phyloP scores from a whole-genome alignment of 2,113 vertebrate species.

The Chlorodrepanis virens region DNA sequence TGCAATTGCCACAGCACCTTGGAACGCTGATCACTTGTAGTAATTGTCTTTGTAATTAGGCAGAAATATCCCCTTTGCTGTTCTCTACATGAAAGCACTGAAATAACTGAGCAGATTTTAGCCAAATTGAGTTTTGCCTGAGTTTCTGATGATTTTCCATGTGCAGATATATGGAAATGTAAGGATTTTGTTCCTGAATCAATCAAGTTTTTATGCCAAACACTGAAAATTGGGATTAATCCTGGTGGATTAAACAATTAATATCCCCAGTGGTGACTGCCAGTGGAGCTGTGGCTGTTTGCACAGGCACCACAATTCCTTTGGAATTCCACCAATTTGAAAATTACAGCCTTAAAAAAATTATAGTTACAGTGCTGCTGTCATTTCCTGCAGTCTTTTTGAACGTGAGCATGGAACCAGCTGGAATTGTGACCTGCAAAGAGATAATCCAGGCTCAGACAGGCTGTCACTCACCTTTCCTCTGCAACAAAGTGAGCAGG shows the following conservation, averaged over 20 bases:
- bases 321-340: neutral
- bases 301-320: neutral
- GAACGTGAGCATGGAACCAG: neutral
- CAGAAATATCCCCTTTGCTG: neutral
- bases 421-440: conserved; percentile 30
- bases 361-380: neutral
- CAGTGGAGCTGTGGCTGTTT: neutral
- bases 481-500: conserved; percentile 35
- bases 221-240: neutral
- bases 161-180: neutral
- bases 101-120: neutral
- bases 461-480: neutral
- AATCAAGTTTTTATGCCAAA: neutral
- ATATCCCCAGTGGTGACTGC: neutral
- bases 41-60: neutral
- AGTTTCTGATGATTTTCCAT: neutral
- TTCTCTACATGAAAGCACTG: neutral
- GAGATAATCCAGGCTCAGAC: conserved; percentile 2
- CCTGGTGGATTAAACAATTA: neutral
- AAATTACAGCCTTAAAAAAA: neutral
- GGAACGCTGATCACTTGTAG: neutral
- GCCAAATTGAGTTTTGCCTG: neutral
- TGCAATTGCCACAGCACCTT: neutral
- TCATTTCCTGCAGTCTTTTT: neutral
- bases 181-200: neutral